A percentile compares a stretch with the other conserved stretches of the same genome.
Conservation (phyloP, 2,113 vertebrate genomes). For the Nesogale talazaci region DNA sequence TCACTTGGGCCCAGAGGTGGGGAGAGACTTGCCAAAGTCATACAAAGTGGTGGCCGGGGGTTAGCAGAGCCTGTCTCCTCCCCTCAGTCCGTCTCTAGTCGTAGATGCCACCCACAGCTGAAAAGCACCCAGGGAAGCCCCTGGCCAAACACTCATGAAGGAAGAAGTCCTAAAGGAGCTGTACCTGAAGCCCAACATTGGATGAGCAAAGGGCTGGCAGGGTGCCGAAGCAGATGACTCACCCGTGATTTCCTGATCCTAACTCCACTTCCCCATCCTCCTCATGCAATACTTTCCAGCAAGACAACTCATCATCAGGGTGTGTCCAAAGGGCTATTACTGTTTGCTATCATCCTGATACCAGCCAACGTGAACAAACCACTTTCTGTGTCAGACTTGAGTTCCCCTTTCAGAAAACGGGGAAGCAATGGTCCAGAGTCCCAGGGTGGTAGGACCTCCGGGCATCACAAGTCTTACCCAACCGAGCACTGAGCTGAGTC, state of each 20-base stretch:
- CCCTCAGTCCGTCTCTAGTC: not conserved
- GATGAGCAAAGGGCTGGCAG: not conserved
- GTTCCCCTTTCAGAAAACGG: conserved; percentile 63
- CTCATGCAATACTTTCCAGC: accelerated
- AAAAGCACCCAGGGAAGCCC: not conserved
- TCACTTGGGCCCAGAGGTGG: not conserved
- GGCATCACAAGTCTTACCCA: not conserved
- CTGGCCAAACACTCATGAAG: not conserved
- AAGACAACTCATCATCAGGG: not conserved
- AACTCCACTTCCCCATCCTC: not conserved
- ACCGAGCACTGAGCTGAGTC: not conserved
- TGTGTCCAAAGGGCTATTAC: too few relatives aligned
- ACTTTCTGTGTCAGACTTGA: not conserved
- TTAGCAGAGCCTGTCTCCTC: not conserved
- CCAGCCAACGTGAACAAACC: not conserved
- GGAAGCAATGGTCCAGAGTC: not conserved
- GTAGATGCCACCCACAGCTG: not conserved
- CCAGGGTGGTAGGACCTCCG: too few relatives aligned
- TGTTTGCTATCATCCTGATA: not conserved
- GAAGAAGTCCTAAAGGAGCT: not conserved
- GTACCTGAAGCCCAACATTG: not conserved
- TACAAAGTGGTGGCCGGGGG: not conserved
- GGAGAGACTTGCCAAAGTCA: not conserved
- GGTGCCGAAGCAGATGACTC: not conserved
- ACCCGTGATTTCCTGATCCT: not conserved